These are phyloP conservation scores for Mesitornis unicolor DNA, from an alignment of 2,113 vertebrate species.

Conservation along the genomic window DNA sequence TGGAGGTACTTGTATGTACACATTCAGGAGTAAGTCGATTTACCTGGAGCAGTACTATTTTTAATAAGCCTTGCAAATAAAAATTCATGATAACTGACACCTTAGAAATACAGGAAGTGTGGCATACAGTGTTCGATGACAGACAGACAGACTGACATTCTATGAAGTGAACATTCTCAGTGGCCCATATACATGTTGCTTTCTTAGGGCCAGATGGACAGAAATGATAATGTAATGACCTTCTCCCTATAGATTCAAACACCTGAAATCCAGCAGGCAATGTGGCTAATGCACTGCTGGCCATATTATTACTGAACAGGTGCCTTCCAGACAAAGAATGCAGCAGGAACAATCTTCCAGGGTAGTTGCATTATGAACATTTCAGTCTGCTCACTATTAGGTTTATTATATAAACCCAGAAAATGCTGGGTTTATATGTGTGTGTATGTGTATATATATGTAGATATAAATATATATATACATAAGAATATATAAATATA, in stretches of 20 bases:
- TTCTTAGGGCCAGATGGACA: conserved; percentile 37
- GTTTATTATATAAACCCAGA: no score
- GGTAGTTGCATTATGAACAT: not conserved
- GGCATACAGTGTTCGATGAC: not conserved
- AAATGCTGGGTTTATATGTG: not conserved
- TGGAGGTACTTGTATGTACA: not conserved
- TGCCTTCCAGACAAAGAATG: conserved; percentile 6
- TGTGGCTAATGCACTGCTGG: not conserved
- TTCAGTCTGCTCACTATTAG: not conserved
- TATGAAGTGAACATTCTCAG: not conserved
- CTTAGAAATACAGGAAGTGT: not conserved
- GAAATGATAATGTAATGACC: conserved; percentile 2
- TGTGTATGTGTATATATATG: no score
- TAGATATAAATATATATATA: no score
- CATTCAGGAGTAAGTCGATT: not conserved
- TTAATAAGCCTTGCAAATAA: not conserved
- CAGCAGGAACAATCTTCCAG: not conserved
- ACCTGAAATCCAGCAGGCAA: conserved; percentile 10
- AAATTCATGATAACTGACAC: not conserved
- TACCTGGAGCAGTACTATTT: not conserved
- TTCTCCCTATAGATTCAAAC: not conserved
- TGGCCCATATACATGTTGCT: not conserved
- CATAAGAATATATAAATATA: no score
- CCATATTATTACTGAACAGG: conserved; percentile 38
- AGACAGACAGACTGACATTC: not conserved